phyloP scores from a whole-genome alignment of 1,140 invertebrate genomes.

The Lepeophtheirus salmonis region DNA sequence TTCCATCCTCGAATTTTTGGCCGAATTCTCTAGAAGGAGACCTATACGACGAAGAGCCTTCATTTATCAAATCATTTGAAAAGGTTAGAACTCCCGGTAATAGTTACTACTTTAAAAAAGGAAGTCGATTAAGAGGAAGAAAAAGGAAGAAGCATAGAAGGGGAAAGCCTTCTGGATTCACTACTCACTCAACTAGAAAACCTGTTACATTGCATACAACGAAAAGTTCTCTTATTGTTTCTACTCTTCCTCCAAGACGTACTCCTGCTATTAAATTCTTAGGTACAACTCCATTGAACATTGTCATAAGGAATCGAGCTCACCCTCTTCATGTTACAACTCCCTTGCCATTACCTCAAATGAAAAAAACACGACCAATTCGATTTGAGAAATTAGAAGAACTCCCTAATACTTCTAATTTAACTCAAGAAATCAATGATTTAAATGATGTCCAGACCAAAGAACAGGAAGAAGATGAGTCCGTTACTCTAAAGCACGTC shows the following conservation, averaged over 20 bases:
- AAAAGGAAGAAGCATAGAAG: neutral
- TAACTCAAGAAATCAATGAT: too few relatives aligned
- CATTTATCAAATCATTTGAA: neutral
- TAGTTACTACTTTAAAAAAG: neutral
- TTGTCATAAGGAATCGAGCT: neutral
- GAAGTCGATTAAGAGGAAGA: neutral
- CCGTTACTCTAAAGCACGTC: neutral
- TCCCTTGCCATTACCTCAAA: neutral
- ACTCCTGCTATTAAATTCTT: neutral
- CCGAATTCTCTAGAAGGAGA: neutral
- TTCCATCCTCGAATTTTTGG: neutral
- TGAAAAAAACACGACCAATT: neutral
- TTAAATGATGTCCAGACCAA: neutral
- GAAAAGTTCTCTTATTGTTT: neutral
- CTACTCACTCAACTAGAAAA: neutral
- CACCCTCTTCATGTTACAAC: too few relatives aligned
- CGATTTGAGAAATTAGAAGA: neutral
- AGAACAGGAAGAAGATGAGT: neutral
- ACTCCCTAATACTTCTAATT: neutral
- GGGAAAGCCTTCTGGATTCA: neutral
- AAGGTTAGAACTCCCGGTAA: neutral
- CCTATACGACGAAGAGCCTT: neutral
- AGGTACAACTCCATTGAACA: neutral
- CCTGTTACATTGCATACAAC: neutral
- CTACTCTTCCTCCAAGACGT: neutral